Evolutionary conservation across 2,113 vertebrate species (phyloP), one percentile per base, ranked within the genome.

Genomic region (Ovibos moschatus): DNA sequence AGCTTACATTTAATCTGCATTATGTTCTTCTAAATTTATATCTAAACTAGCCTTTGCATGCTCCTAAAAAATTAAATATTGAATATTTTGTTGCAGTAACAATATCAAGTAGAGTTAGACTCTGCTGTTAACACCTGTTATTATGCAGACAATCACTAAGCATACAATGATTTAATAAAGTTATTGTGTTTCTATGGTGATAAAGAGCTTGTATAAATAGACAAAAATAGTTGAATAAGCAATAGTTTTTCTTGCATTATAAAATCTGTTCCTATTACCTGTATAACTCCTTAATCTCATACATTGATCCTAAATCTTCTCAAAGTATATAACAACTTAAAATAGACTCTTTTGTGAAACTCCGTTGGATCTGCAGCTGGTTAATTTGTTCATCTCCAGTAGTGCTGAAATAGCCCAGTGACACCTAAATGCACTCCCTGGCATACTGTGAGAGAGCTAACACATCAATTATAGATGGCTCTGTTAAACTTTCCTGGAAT

Each of bases 371-470:
- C 47, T 97, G 95, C 58, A 87, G 79, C 45, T 96, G 83, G 12
- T 85, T 96, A 98, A 97, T 97, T 96, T 98, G 71, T 95, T 98
- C 89, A 15, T 95, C 51, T 89, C 76, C 53, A 88, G 36, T 81
- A 88, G 30, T 81, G 79, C 83, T 92, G 30, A 97, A 97, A 95
- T 76, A 96, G 86, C 45, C 92, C 87, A 85, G 16, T 95, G 95
- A 97, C 84, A 97, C 89, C 89, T 95, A 96, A 97, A 96, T 87
- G 93, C 36, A 92, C 71, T 97, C 89, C 23, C 43, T 88, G 76
- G 87, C 57, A 85, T 62, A 33, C 51, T 96, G 45, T n/a, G 57
- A 95, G 74, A 84, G 36, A 58, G 92, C 45, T 67, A 85, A 87
- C n/a, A 67, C 53, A 87, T 97, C 92, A 93, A 97, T 98, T 97